These are phyloP conservation scores for Hemitrygon akajei DNA, from an alignment of 2,797 vertebrate genomes.

Conservation along the genomic window DNA sequence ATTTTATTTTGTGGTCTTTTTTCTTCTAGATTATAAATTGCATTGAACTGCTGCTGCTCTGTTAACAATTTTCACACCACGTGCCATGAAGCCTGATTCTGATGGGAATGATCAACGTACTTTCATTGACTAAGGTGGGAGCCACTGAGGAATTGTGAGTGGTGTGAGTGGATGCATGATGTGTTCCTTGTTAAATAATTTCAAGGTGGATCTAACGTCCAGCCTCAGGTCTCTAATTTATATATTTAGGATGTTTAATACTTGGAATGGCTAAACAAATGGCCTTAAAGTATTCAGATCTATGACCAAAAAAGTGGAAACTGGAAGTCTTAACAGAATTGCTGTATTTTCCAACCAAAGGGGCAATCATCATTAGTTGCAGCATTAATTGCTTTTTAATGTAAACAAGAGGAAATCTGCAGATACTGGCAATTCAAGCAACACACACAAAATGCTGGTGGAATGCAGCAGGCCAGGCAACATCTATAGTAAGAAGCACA, in stretches of 20 bases:
- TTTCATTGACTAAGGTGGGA: neutral
- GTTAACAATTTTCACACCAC: no score
- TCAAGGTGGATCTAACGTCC: neutral
- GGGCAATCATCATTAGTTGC: neutral
- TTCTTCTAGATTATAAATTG: no score
- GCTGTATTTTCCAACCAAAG: neutral
- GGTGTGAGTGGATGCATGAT: neutral
- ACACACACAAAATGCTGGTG: no score
- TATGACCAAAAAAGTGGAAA: neutral
- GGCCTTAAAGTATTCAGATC: neutral
- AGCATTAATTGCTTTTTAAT: neutral
- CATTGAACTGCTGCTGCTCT: no score
- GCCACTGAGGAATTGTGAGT: neutral
- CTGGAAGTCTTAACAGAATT: neutral
- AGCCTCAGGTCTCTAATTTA: neutral
- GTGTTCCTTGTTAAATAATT: neutral
- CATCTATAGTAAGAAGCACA: no score
- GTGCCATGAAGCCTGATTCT: no score
- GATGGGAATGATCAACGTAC: neutral
- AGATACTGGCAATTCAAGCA: no score
- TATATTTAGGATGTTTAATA: neutral
- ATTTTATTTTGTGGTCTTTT: no score
- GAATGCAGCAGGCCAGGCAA: no score
- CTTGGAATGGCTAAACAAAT: neutral
- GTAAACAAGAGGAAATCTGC: no score